Base-by-base conservation (phyloP, 2,888 invertebrate species). In the Theretra japonica region DNA sequence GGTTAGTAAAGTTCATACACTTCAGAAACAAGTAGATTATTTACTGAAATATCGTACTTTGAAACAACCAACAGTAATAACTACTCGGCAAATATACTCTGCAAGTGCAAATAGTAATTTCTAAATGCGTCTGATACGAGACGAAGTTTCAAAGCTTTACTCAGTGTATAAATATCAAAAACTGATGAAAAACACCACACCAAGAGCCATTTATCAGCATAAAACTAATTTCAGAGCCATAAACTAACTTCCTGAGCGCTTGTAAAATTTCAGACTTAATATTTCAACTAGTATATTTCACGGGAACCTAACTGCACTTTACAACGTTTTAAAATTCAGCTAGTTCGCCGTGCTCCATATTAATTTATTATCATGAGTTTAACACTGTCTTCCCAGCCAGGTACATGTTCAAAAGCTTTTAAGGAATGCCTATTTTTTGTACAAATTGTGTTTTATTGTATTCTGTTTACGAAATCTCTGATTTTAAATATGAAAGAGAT, bases 341-440 rank as follows among this genome's bases (percentile, higher is more conserved):
- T 50, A 50, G 28, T 28, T 50, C 69, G 19, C 41, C 41, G 3
- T 48, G 11, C 28, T 50, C 58, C 23, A 70, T 53, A 30, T 17
- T 70, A 70, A 70, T 53, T 60, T 62, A 62, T 53, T 56, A 50
- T 48, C 28, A 28, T 60, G 62, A 70, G 59, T 53, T 70, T 17
- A 53, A 25, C 62, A 53, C 53, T 23, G 21, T 62, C 53, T 17
- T 23, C 28, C 8, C 21, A 21, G 30, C 17, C n/a, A 21, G 28
- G 41, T 59, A 58, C 59, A 68, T 62, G 57, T 70, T 59, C 72
- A 33, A 76, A 73, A 81, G 77, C 79, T 82, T 81, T 81, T 82
- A 78, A 80, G 80, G 80, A 76, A 72, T 57, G 69, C 72, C 70
- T 70, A 77, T 75, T 81, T 83, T 77, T 77, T 77, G 79, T 74